Conservation (phyloP, 1,140 invertebrate species). For the Drosophila lini region DNA sequence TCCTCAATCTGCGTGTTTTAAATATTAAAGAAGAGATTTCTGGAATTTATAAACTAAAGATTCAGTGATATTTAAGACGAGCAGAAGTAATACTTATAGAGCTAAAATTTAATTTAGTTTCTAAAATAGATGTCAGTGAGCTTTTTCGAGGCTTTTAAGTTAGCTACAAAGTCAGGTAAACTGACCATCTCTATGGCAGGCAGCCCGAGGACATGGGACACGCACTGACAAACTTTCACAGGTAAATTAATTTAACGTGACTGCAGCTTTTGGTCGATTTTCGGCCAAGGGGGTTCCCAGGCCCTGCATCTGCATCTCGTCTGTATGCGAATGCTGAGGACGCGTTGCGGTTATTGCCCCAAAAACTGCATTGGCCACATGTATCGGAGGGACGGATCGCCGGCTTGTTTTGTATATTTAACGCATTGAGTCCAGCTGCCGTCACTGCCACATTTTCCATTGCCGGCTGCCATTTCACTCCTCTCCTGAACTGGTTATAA, state of each 20-base stretch:
- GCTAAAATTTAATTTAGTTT: neutral
- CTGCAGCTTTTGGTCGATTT: constrained; percentile 79
- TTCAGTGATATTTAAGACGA: neutral
- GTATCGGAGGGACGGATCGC: neutral
- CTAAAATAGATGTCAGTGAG: neutral
- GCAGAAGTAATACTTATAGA: neutral
- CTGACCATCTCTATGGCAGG: constrained; percentile 25
- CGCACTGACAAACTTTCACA: constrained; percentile 31
- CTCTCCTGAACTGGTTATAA: constrained; percentile 32
- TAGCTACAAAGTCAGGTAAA: neutral
- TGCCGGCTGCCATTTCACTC: neutral
- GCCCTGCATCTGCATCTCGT: constrained; percentile 17
- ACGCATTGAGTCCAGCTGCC: constrained; percentile 67
- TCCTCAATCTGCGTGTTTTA: too few species aligned
- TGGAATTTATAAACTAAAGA: neutral
- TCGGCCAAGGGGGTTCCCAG: constrained; percentile 58
- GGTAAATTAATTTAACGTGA: constrained; percentile 83
- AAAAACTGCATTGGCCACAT: constrained; percentile 60
- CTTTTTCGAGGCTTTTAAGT: neutral
- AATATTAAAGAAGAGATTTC: too few species aligned
- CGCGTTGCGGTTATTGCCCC: constrained; percentile 73
- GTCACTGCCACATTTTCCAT: constrained; percentile 8
- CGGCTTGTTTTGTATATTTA: constrained; percentile 67
- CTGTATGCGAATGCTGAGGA: constrained; percentile 68
- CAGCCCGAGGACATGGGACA: constrained; percentile 14